phyloP scores from a whole-genome alignment of 2,797 vertebrate genomes.

The Morus bassanus region DNA sequence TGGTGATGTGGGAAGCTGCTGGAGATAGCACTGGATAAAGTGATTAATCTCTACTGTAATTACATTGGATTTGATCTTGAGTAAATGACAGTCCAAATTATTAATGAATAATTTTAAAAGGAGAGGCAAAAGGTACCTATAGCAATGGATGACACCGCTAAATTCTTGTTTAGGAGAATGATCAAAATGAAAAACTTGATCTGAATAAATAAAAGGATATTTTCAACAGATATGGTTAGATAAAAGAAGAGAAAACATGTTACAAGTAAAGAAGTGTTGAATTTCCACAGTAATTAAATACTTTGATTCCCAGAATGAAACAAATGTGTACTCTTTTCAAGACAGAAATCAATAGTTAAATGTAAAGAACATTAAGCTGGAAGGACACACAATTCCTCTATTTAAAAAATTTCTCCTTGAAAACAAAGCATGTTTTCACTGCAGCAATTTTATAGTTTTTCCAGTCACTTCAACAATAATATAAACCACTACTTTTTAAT shows the following conservation, averaged over 20 bases:
- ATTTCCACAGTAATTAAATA: background rate
- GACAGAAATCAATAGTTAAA: background rate
- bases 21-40: background rate
- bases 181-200: background rate
- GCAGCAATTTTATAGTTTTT: background rate
- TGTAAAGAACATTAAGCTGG: background rate
- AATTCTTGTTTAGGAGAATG: background rate
- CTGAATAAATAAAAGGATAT: background rate
- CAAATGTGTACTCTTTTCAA: background rate
- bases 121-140: background rate
- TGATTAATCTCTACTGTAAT: background rate
- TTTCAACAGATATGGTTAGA: background rate
- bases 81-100: background rate
- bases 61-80: background rate
- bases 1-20: background rate
- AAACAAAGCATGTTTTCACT: background rate
- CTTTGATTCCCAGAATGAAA: background rate
- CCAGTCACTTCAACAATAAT: background rate
- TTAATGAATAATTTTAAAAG: background rate
- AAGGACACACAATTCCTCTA: background rate
- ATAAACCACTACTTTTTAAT: background rate
- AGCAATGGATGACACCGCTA: background rate
- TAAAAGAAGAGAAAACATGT: background rate
- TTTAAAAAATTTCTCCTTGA: background rate
- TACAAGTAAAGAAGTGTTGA: background rate